Evolutionary conservation across 2,113 vertebrate species (phyloP), one percentile per base, ranked within the genome.

Genomic region (Semnornis frantzii): DNA sequence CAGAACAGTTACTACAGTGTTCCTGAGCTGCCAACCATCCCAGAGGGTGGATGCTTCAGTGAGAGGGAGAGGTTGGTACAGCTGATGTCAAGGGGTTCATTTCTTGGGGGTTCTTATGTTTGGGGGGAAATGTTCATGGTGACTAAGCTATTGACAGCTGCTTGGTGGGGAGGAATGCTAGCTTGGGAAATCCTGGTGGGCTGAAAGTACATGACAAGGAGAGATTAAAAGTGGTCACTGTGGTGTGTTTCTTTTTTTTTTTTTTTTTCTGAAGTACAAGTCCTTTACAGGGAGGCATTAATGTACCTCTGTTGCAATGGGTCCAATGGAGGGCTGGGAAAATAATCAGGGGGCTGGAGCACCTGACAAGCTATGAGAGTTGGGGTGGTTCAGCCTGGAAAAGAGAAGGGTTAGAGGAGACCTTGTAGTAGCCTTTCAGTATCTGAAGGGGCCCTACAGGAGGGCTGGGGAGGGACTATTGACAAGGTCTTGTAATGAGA

Each of bases 1-100:
- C 99, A 99, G 39, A 98, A 97, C 92, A 98, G 98, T 97, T 98
- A 99, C 96, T 99, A 98, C 57, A 98, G 98, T 30, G 97, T 98
- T 85, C 99, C 99, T 0, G 99, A 99, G 81, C 77, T 99, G 93
- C 99, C 99, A 34, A 99, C 99, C 0, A 99, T 99, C 75, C 99
- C 99, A 0, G 99, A 99, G 95, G 98, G 96, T 10, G 96, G 97
- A 62, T 98, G 97, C 33, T 98, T 98, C 97, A 98, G 98, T 31
- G 98, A 97, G 93, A 99, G 98, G 1, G 98, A 98, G 90, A 99
- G 99, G 99, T 99, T 90, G 94, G 97, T 88, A 28, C 9, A 30
- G 8, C 13, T n/a, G 19, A 3, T 0, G 8, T 11, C 2, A 3
- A 23, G 6, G 34, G 17, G 33, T 42, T 57, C 7, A 16, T 14